Evolutionary conservation across 2,113 vertebrate species (phyloP).

Genomic region (Cavia aperea): DNA sequence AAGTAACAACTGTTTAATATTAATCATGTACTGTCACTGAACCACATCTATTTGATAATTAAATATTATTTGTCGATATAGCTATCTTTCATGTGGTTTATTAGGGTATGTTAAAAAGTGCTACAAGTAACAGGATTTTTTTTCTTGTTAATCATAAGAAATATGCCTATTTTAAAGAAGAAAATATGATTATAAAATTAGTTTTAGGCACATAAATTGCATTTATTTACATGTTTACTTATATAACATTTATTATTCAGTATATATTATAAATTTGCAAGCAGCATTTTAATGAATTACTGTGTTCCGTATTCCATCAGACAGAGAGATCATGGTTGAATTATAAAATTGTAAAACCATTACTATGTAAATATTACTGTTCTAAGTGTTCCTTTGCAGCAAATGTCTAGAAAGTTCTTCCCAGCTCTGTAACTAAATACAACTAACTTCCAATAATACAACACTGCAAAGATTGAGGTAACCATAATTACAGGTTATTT

Average conservation of each 20-base stretch:
- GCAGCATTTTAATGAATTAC: not conserved
- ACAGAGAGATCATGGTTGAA: not conserved
- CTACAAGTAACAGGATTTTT: not conserved
- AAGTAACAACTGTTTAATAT: not conserved
- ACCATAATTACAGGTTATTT: not conserved
- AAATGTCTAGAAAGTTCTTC: not conserved
- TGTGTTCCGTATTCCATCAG: not conserved
- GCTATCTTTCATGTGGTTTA: not conserved
- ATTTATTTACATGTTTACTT: not conserved
- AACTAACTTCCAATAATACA: not conserved
- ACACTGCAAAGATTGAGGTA: not conserved
- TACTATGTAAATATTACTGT: not conserved
- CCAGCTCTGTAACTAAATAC: not conserved
- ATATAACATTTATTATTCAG: not conserved
- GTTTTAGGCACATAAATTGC: not conserved
- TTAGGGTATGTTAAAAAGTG: not conserved
- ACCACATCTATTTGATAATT: not conserved
- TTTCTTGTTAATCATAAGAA: not conserved
- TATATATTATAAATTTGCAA: not conserved
- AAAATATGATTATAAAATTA: not conserved
- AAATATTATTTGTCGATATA: not conserved
- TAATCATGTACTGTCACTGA: not conserved
- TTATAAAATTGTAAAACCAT: not conserved
- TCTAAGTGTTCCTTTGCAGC: not conserved
- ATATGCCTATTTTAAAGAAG: not conserved